Conservation (phyloP, 2,797 vertebrate species). For the Gymnocypris eckloni region DNA sequence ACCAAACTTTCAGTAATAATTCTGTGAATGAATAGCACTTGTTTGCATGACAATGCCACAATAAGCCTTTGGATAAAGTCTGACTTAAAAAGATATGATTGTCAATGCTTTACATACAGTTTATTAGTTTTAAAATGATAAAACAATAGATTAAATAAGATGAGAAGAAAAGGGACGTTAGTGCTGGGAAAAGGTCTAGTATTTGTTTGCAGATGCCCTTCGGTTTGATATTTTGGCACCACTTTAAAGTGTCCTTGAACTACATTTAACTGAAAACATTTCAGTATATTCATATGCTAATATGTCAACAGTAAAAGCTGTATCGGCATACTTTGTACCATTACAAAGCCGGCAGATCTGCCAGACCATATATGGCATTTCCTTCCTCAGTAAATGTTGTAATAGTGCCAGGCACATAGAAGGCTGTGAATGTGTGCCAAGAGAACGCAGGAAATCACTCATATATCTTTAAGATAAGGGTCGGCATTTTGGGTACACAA, state of each 20-base stretch:
- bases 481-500: slow-evolving; percentile 57
- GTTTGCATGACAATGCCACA: background rate
- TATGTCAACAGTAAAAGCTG: background rate
- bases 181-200: background rate
- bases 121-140: background rate
- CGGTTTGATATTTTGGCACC: background rate
- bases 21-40: background rate
- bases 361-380: slow-evolving; percentile 63
- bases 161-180: background rate
- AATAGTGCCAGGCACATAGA: slow-evolving; percentile 51
- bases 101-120: background rate
- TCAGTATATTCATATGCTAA: slow-evolving; percentile 1
- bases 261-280: background rate
- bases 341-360: slow-evolving; percentile 14
- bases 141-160: background rate
- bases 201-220: background rate
- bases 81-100: background rate
- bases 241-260: slow-evolving; percentile 3
- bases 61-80: background rate
- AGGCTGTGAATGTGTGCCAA: slow-evolving; percentile 60
- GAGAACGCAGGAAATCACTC: slow-evolving; percentile 64
- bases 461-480: slow-evolving; percentile 65
- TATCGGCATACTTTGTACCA: background rate
- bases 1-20: slow-evolving; percentile 4
- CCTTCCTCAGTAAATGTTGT: slow-evolving; percentile 60